Conservation (phyloP, 2,113 vertebrate species). For the Plecturocebus donacophilus region DNA sequence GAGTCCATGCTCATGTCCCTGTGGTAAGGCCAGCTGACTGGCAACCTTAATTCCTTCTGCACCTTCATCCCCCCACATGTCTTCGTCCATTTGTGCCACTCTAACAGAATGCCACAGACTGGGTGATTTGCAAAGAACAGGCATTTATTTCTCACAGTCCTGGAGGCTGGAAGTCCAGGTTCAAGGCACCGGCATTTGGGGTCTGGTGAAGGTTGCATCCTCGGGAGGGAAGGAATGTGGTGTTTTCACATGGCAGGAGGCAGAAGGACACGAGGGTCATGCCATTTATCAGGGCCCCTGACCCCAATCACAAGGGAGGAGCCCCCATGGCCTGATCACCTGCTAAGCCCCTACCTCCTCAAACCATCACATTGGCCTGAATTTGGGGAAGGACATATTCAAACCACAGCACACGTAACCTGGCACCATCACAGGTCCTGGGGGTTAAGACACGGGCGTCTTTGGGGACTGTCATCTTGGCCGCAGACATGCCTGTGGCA, state of each 20-base stretch:
- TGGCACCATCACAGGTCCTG: too few relatives aligned
- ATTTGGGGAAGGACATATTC: background rate
- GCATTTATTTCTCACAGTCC: background rate
- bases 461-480: background rate
- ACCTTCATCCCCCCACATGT: accelerated
- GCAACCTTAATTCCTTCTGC: background rate
- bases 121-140: too few relatives aligned
- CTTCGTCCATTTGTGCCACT: background rate
- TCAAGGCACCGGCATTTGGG: background rate
- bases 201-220: background rate
- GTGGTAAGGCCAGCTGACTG: accelerated
- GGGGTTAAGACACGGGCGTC: accelerated
- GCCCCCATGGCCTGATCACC: background rate
- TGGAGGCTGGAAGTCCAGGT: background rate
- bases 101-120: too few relatives aligned
- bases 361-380: background rate
- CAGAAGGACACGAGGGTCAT: background rate
- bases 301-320: background rate
- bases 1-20: accelerated
- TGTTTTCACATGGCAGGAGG: background rate
- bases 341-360: background rate
- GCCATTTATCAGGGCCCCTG: background rate
- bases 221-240: too few relatives aligned
- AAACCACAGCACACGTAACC: background rate
- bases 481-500: accelerated